Evolutionary conservation across 92 coral and sea anemone species (phyloP).

Genomic region (Parazoanthus darwini): DNA sequence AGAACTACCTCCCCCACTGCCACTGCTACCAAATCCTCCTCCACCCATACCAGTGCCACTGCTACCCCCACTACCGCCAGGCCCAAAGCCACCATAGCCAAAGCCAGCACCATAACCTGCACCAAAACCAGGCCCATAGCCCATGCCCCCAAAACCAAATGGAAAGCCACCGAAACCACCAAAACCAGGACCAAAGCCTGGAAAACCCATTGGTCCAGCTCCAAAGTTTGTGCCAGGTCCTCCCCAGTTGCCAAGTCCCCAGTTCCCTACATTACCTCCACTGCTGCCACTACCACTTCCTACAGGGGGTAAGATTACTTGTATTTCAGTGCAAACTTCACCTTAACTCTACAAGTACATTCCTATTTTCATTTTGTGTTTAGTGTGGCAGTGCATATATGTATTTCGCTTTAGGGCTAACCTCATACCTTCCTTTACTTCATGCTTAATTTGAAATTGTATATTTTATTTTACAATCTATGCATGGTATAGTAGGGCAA

Average conservation of each 20-base stretch:
- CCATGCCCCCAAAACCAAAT: constrained; percentile 53
- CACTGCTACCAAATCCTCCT: constrained; percentile 2
- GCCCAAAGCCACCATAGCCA: constrained; percentile 50
- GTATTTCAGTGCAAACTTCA: too few species aligned
- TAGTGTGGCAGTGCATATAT: too few species aligned
- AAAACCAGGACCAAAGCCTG: constrained; percentile 60
- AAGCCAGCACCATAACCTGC: constrained; percentile 16
- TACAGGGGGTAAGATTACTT: not conserved
- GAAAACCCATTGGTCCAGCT: constrained; percentile 68
- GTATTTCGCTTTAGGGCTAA: too few species aligned
- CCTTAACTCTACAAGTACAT: too few species aligned
- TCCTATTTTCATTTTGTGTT: too few species aligned
- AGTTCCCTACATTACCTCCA: constrained; percentile 10
- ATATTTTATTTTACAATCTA: too few species aligned
- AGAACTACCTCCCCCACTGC: constrained; percentile 29
- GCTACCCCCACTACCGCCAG: constrained; percentile 43
- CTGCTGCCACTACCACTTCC: not conserved
- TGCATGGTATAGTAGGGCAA: too few species aligned
- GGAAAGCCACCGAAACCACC: constrained; percentile 67
- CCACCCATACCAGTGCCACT: constrained; percentile 38
- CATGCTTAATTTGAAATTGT: too few species aligned
- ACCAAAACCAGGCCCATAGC: constrained; percentile 21
- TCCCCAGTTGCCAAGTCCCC: constrained; percentile 22
- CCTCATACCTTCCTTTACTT: too few species aligned
- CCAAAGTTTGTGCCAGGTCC: constrained; percentile 52